Base-by-base conservation (phyloP, 23 tunicate species). In the Trididemnum nubilum region DNA sequence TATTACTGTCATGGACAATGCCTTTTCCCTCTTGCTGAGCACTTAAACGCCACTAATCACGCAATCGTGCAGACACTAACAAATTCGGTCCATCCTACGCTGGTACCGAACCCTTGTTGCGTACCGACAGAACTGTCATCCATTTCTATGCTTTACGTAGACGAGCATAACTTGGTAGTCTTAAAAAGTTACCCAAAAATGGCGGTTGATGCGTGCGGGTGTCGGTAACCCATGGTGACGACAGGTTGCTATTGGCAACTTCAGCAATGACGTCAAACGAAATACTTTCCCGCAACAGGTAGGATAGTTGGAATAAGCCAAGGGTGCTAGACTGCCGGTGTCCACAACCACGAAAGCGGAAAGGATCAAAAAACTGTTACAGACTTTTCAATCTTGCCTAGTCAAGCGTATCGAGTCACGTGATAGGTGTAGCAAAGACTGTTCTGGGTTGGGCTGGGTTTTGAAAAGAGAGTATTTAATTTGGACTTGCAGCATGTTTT, bases 31-130 rank as follows among this genome's bases (percentile, higher is more conserved):
- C 83, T 96, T 2, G 83, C 92, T 34, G 87, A 67, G 23, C 83
- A 90, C 75, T 39, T 88, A 81, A 93, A 93, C 74, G 92, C 98
- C 1, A 93, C 98, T 0, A 93, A 93, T 60, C 98, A 93, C 76
- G 98, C 98, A 0, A 85, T 93, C 1, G 98, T 93, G 69, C 98
- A 93, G 52, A 83, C 98, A 15, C 38, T 93, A 23, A 87, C 90
- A 1, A 80, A 88, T 50, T 80, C 87, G 1, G 98, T 87, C 22
- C 69, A 91, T 2, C 73, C 84, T 2, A 22, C 65, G 66, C 28
- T 59, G 34, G 85, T 87, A 4, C 93, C 98, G 0, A 87, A 57
- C 65, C 87, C 98, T 1, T 93, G 98, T 80, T 93, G 98, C 69
- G 98, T 93, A 23, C 98, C 98, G 0, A 93, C 98, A 15, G 90